Evolutionary conservation across 2,113 vertebrate species (phyloP).

Genomic region (Vidua macroura): DNA sequence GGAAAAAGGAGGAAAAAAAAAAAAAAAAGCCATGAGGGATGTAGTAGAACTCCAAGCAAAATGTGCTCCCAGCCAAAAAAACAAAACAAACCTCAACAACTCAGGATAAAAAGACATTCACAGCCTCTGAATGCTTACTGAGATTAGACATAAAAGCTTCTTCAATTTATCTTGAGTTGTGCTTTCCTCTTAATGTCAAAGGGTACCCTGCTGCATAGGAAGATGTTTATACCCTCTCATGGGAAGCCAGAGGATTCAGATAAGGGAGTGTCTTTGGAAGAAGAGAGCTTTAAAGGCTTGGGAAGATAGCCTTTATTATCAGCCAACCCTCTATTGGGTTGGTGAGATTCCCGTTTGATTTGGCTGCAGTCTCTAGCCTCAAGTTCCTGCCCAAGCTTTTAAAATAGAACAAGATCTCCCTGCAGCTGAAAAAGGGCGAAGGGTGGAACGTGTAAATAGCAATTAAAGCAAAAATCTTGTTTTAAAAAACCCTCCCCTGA

Average conservation of each 20-base stretch:
- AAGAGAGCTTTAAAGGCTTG: slow-evolving; percentile 23
- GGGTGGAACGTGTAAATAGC: neutral
- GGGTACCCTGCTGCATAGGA: neutral
- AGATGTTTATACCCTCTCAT: slow-evolving; percentile 27
- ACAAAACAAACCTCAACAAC: slow-evolving; percentile 19
- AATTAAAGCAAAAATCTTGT: slow-evolving; percentile 8
- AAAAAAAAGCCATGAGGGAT: neutral
- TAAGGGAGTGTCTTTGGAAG: slow-evolving; percentile 47
- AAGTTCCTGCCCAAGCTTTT: slow-evolving; percentile 31
- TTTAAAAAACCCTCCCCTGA: neutral
- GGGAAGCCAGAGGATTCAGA: slow-evolving; percentile 51
- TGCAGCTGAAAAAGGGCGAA: slow-evolving; percentile 23
- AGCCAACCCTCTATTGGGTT: neutral
- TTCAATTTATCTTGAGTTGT: slow-evolving; percentile 12
- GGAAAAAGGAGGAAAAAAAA: neutral
- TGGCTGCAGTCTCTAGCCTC: neutral
- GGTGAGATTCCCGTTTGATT: slow-evolving; percentile 47
- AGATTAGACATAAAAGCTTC: slow-evolving; percentile 58
- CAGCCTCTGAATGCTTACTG: slow-evolving; percentile 32
- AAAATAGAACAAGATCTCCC: slow-evolving; percentile 42
- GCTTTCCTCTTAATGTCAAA: slow-evolving; percentile 46
- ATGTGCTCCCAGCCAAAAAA: slow-evolving; percentile 7
- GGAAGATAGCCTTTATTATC: slow-evolving; percentile 19
- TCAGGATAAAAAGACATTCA: slow-evolving; percentile 41
- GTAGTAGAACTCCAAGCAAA: slow-evolving; percentile 26